Percentiles rank a stretch among this genome's conserved stretches.
Conservation (phyloP, 2,888 invertebrate genomes). For the Onchidella celtica region DNA sequence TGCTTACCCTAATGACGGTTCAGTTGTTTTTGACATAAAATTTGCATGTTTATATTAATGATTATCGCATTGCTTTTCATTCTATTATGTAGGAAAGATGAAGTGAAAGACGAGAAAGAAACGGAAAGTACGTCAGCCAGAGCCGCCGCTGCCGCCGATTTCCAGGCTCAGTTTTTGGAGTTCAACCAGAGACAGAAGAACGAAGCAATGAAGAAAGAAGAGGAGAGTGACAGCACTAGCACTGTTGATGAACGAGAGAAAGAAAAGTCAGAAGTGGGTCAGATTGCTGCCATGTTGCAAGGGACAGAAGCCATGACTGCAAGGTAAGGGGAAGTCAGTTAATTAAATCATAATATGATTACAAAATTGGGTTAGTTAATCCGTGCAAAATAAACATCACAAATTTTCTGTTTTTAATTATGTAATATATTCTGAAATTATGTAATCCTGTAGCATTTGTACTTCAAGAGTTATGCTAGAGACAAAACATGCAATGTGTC, state of each 20-base stretch:
- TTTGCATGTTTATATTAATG: too few relatives aligned
- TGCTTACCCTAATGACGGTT: background rate
- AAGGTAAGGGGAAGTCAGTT: too few relatives aligned
- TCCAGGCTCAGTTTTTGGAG: constrained; percentile 79
- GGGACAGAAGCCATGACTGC: constrained; percentile 55
- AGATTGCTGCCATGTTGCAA: constrained; percentile 69
- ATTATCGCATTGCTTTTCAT: too few relatives aligned
- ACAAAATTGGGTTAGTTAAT: background rate
- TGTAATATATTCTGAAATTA: too few relatives aligned
- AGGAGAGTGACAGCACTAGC: constrained; percentile 49
- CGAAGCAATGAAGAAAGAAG: constrained; percentile 52
- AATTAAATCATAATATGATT: background rate
- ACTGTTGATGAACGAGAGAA: constrained; percentile 49
- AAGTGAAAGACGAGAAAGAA: constrained; percentile 41
- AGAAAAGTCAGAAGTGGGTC: constrained; percentile 60
- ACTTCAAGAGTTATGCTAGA: too few relatives aligned
- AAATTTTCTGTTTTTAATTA: background rate
- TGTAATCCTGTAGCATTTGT: too few relatives aligned
- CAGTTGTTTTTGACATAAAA: background rate
- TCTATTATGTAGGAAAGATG: constrained; percentile 28
- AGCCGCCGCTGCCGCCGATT: constrained; percentile 79
- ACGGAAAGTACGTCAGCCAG: constrained; percentile 83
- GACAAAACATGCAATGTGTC: too few relatives aligned
- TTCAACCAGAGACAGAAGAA: constrained; percentile 73
- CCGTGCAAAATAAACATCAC: background rate